Evolutionary conservation across 2,888 invertebrate species (phyloP), one percentile per base, ranked within the genome.

Genomic region (Hirtodrosophila trivittata): DNA sequence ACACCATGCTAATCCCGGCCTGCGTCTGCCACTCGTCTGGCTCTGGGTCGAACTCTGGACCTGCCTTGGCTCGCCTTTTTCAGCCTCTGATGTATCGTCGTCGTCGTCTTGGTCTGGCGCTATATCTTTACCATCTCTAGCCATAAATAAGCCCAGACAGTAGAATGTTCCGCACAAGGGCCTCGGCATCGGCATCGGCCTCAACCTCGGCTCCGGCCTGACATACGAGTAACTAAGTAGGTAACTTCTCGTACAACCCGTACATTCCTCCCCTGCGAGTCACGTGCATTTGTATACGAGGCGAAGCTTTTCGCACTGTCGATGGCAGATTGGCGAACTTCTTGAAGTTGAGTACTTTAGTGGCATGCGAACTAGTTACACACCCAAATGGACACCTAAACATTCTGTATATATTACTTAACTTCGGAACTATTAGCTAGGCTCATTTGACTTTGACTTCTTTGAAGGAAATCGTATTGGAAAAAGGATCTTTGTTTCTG

Each of bases 101-200:
- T 60, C 43, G 47, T 60, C 43, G 69, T 75, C 70, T 75, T 77
- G 77, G 86, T 81, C 88, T 87, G 89, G 89, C 77, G 85, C 87
- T 87, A 86, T 89, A 89, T 89, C 89, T 86, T 77, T 70, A 82
- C 67, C 80, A 88, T 88, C 88, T 87, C 58, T 54, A 75, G 84
- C 86, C 77, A 88, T 88, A 88, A 89, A 88, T 89, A 87, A 88
- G 84, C 68, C 63, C 52, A 74, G 81, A 77, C 85, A 84, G 88
- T 84, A 84, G 77, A 85, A 82, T 87, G 85, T 80, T 72, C 64
- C 60, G 54, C 49, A 45, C 66, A 66, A 74, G 69, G 74, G 68
- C 66, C 66, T 39, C 25, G 33, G 45, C n/a, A n/a, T n/a, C n/a
- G n/a, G n/a, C n/a, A n/a, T n/a, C n/a, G n/a, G n/a, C n/a, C n/a